phyloP scores from a whole-genome alignment of 2,797 vertebrate genomes.

The Cetoscarus ocellatus region DNA sequence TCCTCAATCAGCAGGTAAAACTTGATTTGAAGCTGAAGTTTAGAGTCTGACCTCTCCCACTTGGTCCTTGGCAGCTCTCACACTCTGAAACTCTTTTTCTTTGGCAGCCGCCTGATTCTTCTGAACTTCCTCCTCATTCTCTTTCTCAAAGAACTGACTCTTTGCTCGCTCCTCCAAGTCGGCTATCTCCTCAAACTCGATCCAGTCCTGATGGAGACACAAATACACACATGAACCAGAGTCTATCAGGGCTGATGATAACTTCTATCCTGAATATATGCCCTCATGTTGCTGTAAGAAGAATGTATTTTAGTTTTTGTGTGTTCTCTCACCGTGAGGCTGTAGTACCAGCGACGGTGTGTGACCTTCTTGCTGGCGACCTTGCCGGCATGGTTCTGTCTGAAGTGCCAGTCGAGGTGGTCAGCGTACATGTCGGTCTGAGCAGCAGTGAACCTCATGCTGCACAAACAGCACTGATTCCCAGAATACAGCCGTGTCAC shows the following conservation, averaged over 20 bases:
- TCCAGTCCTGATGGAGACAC: conserved; percentile 90
- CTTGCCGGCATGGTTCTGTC: conserved; percentile 97
- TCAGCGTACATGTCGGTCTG: conserved; percentile 98
- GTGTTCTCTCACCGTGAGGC: conserved; percentile 88
- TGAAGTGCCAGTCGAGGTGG: conserved; percentile 99
- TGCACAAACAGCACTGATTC: conserved; percentile 98
- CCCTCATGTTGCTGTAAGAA: no score
- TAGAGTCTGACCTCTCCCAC: conserved; percentile 92
- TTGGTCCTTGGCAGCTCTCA: conserved; percentile 94
- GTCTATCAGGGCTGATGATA: no score
- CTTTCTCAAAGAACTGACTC: conserved; percentile 98
- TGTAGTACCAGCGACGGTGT: conserved; percentile 97
- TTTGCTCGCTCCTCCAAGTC: conserved; percentile 98
- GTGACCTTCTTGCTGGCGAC: conserved; percentile 96
- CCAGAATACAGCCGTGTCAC: conserved; percentile 95
- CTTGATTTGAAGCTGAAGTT: neutral
- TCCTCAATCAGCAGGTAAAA: no score
- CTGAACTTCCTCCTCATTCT: conserved; percentile 95
- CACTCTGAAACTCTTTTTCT: conserved; percentile 95
- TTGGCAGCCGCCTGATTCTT: conserved; percentile 97
- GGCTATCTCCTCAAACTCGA: conserved; percentile 99
- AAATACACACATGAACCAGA: neutral
- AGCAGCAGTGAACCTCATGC: conserved; percentile 96
- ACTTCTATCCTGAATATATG: no score
- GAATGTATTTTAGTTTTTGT: neutral